A percentile compares a stretch with the other conserved stretches of the same genome.
These are phyloP conservation scores for Minunthozetes semirufus DNA, from an alignment of 2,888 invertebrate genomes.

Conservation along the genomic window DNA sequence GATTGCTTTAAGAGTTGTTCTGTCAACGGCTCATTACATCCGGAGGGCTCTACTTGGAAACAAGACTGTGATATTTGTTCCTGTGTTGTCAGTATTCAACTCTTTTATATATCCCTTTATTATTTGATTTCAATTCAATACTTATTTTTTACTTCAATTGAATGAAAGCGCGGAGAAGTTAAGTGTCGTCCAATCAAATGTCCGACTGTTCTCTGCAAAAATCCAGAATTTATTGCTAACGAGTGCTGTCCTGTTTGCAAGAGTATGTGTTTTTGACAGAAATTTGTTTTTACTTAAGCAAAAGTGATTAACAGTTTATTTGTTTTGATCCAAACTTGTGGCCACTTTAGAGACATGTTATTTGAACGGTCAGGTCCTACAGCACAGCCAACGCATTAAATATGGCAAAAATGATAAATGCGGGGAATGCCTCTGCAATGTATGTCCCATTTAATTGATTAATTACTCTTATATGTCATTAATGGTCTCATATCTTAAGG, in stretches of 20 bases:
- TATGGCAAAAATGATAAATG: constrained; percentile 15
- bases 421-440: constrained; percentile 59
- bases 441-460: constrained; percentile 37
- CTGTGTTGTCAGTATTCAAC: constrained; percentile 62
- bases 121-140: neutral
- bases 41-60: constrained; percentile 78
- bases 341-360: constrained; percentile 34
- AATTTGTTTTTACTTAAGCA: neutral
- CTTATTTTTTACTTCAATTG: constrained; percentile 27
- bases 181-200: constrained; percentile 76
- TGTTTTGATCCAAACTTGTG: neutral
- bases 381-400: constrained; percentile 25
- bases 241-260: constrained; percentile 80
- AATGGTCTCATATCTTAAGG: constrained; percentile 49
- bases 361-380: constrained; percentile 26
- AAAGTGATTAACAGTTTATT: constrained; percentile 2
- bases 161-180: constrained; percentile 70
- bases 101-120: constrained; percentile 19
- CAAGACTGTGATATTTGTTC: constrained; percentile 77
- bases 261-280: constrained; percentile 55
- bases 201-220: constrained; percentile 65
- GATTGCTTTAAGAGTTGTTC: constrained; percentile 83
- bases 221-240: constrained; percentile 66
- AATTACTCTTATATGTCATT: neutral
- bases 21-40: constrained; percentile 69